Evolutionary conservation across 2,888 invertebrate genomes (phyloP), one percentile per base, ranked within the genome.

Genomic region (Tuberolachnus salignus): DNA sequence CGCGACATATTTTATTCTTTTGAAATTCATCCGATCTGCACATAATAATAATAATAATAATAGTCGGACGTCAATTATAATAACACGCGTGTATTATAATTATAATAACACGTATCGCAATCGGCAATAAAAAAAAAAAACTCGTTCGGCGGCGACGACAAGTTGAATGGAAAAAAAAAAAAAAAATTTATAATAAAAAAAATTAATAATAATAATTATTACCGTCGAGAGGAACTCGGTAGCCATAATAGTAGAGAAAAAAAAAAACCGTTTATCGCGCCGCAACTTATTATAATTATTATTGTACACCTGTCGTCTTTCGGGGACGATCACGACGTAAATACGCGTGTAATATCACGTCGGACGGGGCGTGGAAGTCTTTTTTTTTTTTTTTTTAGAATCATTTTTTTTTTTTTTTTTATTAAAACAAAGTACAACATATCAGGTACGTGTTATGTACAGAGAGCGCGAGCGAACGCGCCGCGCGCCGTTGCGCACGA

Each of bases 341-440:
- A 59, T 59, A 57, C 9, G 23, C 57, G 57, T 26, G 13, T 23
- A 9, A 23, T 57, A 59, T 59, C 23, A 59, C 16, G 16, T 1
- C 14, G 23, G 57, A 59, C 57, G 57, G 13, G 26, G 21, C 21
- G 21, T 23, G 23, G 13, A 23, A 14, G 57, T 57, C 21, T 13
- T 57, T 34, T 34, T 34, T 34, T 34, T 34, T 34, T 34, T 57
- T 59, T 59, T 51, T 51, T 14, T 23, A 23, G 21, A 13, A n/a
- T n/a, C n/a, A n/a, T n/a, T n/a, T 21, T 57, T 57, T 57, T 23
- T 59, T 59, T 59, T 26, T 59, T 23, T 59, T 26, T 23, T 13
- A 16, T 8, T 23, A 23, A 4, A 16, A 23, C 57, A 14, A 59
- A 59, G 16, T 26, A 26, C 23, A 59, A 59, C 57, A 59, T 23